Evolutionary conservation across 2,113 vertebrate species (phyloP), one percentile per base, ranked within the genome.

Genomic region (Percopsis transmontana): DNA sequence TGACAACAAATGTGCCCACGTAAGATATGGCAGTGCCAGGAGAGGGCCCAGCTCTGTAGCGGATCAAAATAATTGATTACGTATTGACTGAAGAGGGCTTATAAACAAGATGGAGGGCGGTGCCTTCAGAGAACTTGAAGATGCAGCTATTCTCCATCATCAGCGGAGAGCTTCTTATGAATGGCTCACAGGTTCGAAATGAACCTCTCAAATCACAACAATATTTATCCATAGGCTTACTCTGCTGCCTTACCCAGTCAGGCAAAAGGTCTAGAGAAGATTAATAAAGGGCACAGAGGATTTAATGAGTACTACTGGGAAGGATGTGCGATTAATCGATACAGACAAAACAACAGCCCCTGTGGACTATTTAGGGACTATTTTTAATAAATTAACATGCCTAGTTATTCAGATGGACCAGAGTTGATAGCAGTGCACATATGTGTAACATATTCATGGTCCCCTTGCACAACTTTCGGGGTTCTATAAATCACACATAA

Each of bases 41-140:
- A 70, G 69, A 51, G 80, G 57, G 48, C 65, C 77, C 69, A 74
- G 72, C 71, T 79, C 72, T 54, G 50, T 27, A 48, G 19, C 69
- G 67, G 52, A 84, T 70, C 77, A 82, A 59, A n/a, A 23, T n/a
- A 80, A 88, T 87, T 66, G 87, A 89, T 90, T 76, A 58, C 58
- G 53, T 41, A 76, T 85, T 63, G 67, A 77, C 59, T 58, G 62
- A 39, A 63, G 20, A 47, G 33, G 65, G 75, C 71, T 84, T 75
- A 63, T 71, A 71, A 72, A 72, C 79, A 82, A 79, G 81, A 66
- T 54, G 18, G 12, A 66, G 68, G 80, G 80, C 63, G 81, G 68
- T 65, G 13, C 74, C 77, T 72, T n/a, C 23, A 57, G 52, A 74
- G 70, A 64, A 81, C 72, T 67, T 50, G 57, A 72, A 24, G 59